Evolutionary conservation across 2,888 invertebrate species (phyloP), one percentile per base, ranked within the genome.

Genomic region (Aradus depressus): DNA sequence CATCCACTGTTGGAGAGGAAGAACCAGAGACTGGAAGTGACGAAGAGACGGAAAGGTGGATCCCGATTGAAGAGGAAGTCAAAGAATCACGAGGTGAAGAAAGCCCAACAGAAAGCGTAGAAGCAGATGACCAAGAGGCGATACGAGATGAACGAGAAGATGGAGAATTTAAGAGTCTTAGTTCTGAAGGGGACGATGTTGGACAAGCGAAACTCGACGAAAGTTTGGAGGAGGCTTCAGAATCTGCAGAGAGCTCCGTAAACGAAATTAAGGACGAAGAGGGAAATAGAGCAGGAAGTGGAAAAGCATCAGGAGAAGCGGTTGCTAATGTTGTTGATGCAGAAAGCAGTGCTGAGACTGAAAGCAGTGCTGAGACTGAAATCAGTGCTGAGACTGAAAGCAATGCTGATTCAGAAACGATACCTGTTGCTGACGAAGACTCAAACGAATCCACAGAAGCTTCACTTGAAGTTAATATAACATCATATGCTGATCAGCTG

Each of bases 31-130:
- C 35, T 26, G 44, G 12, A 4, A 44, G 34, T 34, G 10, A 22
- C n/a, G 44, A 44, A 39, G 39, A 6, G 12, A 52, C 25, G 39
- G 53, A 51, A 6, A 48, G 42, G 31, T 48, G 37, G 14, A 50
- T 49, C 10, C 23, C 34, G 6, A 48, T 26, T 39, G 52, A 50
- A 48, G 44, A 37, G 39, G 47, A 45, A 19, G 51, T 43, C 32
- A 56, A 62, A 54, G 66, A 64, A 64, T 70, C 51, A 23, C 44
- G 25, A 4, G 25, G n/a, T 37, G 44, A 44, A 21, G 28, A 22
- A n/a, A 34, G 19, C 10, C 51, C 23, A 19, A 64, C 62, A 58
- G 71, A 72, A 65, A 69, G 67, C 58, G 67, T 65, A 47, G 69
- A 53, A 44, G 23, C 31, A 37, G 16, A 3, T 10, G 34, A 32